Base-by-base conservation (phyloP, 2,888 invertebrate species). In the Clusia tigrina region DNA sequence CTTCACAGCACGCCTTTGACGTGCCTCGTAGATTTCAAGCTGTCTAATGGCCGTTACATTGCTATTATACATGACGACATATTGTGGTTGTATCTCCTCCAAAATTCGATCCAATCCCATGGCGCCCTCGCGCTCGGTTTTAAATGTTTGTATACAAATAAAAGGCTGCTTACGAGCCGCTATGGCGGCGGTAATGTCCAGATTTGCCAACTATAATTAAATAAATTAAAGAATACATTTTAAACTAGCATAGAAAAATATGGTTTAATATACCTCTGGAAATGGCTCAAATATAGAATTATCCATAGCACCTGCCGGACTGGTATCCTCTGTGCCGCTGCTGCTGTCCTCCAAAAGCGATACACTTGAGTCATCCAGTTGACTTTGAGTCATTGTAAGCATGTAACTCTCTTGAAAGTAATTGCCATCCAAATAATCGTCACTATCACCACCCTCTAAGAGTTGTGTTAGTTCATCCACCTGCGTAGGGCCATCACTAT, bases 1-100 rank as follows among this genome's bases (percentile, higher is more conserved):
- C 10, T 86, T 85, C 1, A 83, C 81, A 0, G 78, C 67, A n/a
- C 82, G 79, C 51, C 84, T 80, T 65, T 88, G 86, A 25, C 88
- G 86, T 24, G 88, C 87, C 78, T 90, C 93, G 77, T 89, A 94
- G 67, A 95, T 88, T 86, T 98, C 98, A 62, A 98, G 88, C 82
- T 96, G 94, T 23, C 98, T 86, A 9, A 98, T 91, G 22, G 94
- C 91, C 0, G 92, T 88, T 68, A 98, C 89, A 77, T 96, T 95
- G 59, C 90, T 89, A 78, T 96, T 94, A 83, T 98, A 98, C 85
- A 98, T 87, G 26, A 98, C 87, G 1, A 98, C 89, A 82, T 91
- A 95, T 71, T 89, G 88, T 0, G 98, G 98, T 54, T 87, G 85
- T 3, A 91, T 78, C 48, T 88, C 87, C 52, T 88, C 86, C 58